These are phyloP conservation scores for Ypsolopha sequella DNA, from an alignment of 2,888 invertebrate genomes.

Conservation along the genomic window DNA sequence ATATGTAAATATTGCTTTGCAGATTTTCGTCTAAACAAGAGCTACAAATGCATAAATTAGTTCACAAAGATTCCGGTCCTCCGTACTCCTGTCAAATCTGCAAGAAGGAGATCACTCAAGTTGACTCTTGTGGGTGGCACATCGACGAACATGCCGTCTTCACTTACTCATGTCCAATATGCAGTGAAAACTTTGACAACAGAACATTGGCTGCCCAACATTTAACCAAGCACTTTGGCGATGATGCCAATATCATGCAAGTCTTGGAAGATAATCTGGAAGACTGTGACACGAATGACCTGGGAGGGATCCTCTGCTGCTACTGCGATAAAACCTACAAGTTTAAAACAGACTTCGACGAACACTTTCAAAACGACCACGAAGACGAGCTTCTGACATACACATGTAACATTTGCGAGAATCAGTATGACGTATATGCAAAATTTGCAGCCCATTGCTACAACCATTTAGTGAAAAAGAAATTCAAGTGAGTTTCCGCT, in stretches of 20 bases:
- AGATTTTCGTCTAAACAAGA: slow-evolving; percentile 49
- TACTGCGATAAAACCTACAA: slow-evolving; percentile 63
- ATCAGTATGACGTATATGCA: slow-evolving; percentile 64
- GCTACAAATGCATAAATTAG: slow-evolving; percentile 36
- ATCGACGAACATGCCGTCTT: slow-evolving; percentile 39
- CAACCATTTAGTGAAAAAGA: slow-evolving; percentile 51
- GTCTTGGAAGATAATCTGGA: slow-evolving; percentile 26
- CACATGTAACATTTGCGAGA: slow-evolving; percentile 69
- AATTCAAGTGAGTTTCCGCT: slow-evolving; percentile 40
- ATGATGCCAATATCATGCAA: slow-evolving; percentile 13
- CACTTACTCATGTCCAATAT: slow-evolving; percentile 47
- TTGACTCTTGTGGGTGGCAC: slow-evolving; percentile 41
- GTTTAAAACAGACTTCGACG: slow-evolving; percentile 61
- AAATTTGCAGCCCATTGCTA: slow-evolving; percentile 69
- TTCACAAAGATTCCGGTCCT: slow-evolving; percentile 38
- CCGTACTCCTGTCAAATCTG: slow-evolving; percentile 45
- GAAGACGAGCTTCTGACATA: slow-evolving; percentile 44
- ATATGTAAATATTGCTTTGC: slow-evolving; percentile 14
- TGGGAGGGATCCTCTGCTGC: slow-evolving; percentile 63
- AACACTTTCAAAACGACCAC: slow-evolving; percentile 61
- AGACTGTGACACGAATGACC: slow-evolving; percentile 48
- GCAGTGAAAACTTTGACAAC: slow-evolving; percentile 29
- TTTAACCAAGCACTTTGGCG: slow-evolving; percentile 44
- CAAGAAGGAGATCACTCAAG: slow-evolving; percentile 25
- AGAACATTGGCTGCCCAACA: slow-evolving; percentile 33